These are phyloP conservation scores for Nicator chloris DNA, from an alignment of 2,113 vertebrate genomes.

Conservation along the genomic window DNA sequence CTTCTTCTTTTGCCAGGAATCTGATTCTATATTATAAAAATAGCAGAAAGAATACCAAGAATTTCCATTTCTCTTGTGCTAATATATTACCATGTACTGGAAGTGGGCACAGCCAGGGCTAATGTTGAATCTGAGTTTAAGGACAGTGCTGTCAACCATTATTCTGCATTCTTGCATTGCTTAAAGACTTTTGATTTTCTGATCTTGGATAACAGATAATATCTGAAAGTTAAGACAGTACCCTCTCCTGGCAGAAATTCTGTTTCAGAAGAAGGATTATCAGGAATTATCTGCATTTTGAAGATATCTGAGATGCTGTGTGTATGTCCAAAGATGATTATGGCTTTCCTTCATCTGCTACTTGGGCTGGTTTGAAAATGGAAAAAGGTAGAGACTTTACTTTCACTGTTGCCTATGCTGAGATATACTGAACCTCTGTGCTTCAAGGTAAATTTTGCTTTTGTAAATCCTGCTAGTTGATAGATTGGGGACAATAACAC, in stretches of 20 bases:
- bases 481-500: not conserved
- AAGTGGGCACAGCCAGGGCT: not conserved
- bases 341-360: not conserved
- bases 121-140: not conserved
- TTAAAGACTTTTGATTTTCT: not conserved
- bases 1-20: slow-evolving; percentile 2
- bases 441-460: not conserved
- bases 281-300: not conserved
- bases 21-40: not conserved
- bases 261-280: not conserved
- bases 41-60: not conserved
- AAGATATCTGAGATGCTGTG: not conserved
- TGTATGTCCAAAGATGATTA: not conserved
- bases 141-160: not conserved
- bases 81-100: not conserved
- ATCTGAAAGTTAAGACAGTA: not conserved
- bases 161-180: not conserved
- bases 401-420: not conserved
- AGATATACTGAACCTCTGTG: not conserved
- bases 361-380: not conserved
- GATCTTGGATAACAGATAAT: not conserved
- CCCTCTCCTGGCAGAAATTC: not conserved
- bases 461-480: not conserved
- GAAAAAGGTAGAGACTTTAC: not conserved
- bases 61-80: not conserved